Evolutionary conservation across 2,888 invertebrate genomes (phyloP).

Genomic region (Nomada ruficornis): DNA sequence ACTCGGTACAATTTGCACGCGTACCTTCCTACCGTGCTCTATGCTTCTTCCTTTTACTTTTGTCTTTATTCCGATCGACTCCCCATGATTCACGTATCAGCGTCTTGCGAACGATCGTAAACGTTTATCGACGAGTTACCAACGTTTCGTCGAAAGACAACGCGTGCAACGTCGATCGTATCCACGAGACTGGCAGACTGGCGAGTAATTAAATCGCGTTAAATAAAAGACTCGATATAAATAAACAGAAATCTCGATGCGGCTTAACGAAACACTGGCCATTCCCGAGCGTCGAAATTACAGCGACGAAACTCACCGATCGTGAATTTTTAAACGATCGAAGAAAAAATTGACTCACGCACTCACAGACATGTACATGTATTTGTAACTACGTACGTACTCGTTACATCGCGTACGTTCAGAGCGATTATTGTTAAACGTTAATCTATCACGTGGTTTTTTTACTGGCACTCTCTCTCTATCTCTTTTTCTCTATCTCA

Average conservation of each 20-base stretch:
- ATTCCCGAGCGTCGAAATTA: constrained; percentile 46
- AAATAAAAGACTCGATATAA: constrained; percentile 50
- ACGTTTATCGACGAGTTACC: not conserved
- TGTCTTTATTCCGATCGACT: not conserved
- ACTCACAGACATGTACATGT: constrained; percentile 9
- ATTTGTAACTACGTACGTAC: constrained; percentile 17
- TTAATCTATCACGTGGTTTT: constrained; percentile 69
- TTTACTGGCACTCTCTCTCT: constrained; percentile 60
- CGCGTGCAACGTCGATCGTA: constrained; percentile 4
- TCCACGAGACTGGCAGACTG: constrained; percentile 8
- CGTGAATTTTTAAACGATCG: not conserved
- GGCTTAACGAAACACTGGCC: constrained; percentile 60
- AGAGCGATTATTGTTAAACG: constrained; percentile 61
- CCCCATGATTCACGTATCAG: not conserved
- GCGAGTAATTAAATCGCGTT: constrained; percentile 36
- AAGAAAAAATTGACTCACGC: not conserved
- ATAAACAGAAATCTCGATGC: constrained; percentile 53
- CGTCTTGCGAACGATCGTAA: too few relatives aligned
- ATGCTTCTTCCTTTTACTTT: too few relatives aligned
- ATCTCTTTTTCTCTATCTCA: not conserved
- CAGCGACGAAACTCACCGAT: not conserved
- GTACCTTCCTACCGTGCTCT: not conserved
- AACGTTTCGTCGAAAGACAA: not conserved
- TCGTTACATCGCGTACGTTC: constrained; percentile 16
- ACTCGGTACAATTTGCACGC: constrained; percentile 44